Percentiles rank a stretch among this genome's conserved stretches.
Evolutionary conservation across 2,888 invertebrate genomes (phyloP).

Genomic region (Acronicta aceris): DNA sequence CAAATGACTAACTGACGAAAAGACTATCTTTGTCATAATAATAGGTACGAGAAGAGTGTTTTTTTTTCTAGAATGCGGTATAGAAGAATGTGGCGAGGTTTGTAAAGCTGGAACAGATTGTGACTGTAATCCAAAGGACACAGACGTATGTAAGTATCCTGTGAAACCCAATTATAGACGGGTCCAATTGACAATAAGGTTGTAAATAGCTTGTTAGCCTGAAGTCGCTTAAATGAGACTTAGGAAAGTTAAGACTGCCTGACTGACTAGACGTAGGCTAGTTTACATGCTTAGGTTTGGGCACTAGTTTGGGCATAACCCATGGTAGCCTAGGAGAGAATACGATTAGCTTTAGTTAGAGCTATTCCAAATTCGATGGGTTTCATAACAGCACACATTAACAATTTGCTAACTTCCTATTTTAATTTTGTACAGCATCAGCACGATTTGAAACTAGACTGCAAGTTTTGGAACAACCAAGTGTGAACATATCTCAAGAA

Average conservation of each 20-base stretch:
- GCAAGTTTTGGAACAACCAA: slow-evolving; percentile 85
- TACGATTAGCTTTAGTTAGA: too few relatives aligned
- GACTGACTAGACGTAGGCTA: too few relatives aligned
- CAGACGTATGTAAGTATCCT: slow-evolving; percentile 74
- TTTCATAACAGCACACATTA: too few relatives aligned
- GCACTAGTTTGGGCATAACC: too few relatives aligned
- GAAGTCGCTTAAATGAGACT: too few relatives aligned
- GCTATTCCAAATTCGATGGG: too few relatives aligned
- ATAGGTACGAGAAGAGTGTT: background rate
- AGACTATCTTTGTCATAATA: too few relatives aligned
- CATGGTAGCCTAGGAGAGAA: too few relatives aligned
- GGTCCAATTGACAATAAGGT: background rate
- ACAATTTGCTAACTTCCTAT: background rate
- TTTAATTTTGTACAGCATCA: slow-evolving; percentile 82
- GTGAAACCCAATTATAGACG: too few relatives aligned
- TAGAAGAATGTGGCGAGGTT: slow-evolving; percentile 81
- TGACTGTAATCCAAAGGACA: slow-evolving; percentile 81
- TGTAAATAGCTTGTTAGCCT: background rate
- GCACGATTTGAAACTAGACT: slow-evolving; percentile 90
- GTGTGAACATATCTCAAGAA: slow-evolving; percentile 80
- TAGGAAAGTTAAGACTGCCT: too few relatives aligned
- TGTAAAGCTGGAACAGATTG: slow-evolving; percentile 73
- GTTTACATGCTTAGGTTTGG: too few relatives aligned
- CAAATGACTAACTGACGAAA: too few relatives aligned
- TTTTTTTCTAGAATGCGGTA: slow-evolving; percentile 77